A percentile compares a stretch with the other conserved stretches of the same genome.
Conservation (phyloP, 1,140 invertebrate species). For the Carcinoscorpius rotundicauda region DNA sequence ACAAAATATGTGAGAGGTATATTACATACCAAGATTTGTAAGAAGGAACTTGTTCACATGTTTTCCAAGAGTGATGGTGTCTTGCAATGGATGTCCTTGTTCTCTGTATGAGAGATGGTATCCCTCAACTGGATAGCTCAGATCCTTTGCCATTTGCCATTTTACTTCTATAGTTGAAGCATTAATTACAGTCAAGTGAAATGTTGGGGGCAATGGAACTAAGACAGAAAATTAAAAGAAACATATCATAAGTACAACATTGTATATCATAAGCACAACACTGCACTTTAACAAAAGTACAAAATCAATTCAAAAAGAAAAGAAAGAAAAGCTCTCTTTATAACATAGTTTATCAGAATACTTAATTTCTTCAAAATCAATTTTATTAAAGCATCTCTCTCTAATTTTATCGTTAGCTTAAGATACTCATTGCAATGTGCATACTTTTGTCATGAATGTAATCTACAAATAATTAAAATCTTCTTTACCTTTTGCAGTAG, state of each 20-base stretch:
- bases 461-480: not conserved
- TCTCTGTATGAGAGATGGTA: conserved; percentile 39
- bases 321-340: too few relatives aligned
- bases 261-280: not conserved
- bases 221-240: conserved; percentile 2
- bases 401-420: too few relatives aligned
- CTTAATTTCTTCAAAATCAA: too few relatives aligned
- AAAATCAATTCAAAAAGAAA: too few relatives aligned
- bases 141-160: conserved; percentile 34
- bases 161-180: conserved; percentile 35
- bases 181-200: conserved; percentile 36
- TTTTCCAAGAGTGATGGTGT: conserved; percentile 30
- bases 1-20: too few relatives aligned
- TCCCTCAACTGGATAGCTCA: conserved; percentile 30
- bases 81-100: conserved; percentile 31
- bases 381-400: too few relatives aligned
- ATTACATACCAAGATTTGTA: conserved; percentile 34
- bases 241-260: not conserved
- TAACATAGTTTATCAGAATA: too few relatives aligned
- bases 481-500: conserved; percentile 15
- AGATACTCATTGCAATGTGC: not conserved
- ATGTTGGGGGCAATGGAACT: conserved; percentile 27
- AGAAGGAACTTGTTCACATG: conserved; percentile 36
- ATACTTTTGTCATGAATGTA: not conserved
- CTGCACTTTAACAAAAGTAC: too few relatives aligned